Base-by-base conservation (phyloP, 35 echinoderm and acorn worm species). In the Diadema setosum region DNA sequence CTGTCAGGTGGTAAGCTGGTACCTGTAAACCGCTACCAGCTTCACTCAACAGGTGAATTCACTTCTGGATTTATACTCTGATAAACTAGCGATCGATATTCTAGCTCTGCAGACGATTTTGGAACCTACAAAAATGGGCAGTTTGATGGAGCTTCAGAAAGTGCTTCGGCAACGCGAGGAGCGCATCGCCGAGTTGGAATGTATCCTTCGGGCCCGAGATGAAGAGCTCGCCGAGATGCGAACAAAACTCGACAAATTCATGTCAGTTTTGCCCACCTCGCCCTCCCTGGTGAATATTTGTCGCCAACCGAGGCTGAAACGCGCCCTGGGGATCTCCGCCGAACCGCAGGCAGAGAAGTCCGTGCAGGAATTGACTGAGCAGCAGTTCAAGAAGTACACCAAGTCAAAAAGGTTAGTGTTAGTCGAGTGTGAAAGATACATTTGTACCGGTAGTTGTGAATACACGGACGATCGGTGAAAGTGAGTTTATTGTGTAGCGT, bases 51-150 rank as follows among this genome's bases (percentile, higher is more conserved):
- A n/a, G n/a, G n/a, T n/a, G n/a, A n/a, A n/a, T n/a, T n/a, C n/a
- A n/a, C n/a, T n/a, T n/a, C n/a, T n/a, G n/a, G n/a, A n/a, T n/a
- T n/a, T n/a, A n/a, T n/a, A n/a, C n/a, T n/a, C n/a, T n/a, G n/a
- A n/a, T n/a, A n/a, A n/a, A n/a, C n/a, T n/a, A n/a, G n/a, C n/a
- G n/a, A n/a, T n/a, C n/a, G n/a, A n/a, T n/a, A n/a, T n/a, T n/a
- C n/a, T n/a, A n/a, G n/a, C n/a, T n/a, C n/a, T n/a, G n/a, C n/a
- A n/a, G n/a, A n/a, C n/a, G n/a, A n/a, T n/a, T n/a, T n/a, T n/a
- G n/a, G n/a, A n/a, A n/a, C n/a, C n/a, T n/a, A n/a, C n/a, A n/a
- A 93, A 24, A 42, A 97, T 97, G 94, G 94, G 94, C 6, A 97
- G 94, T 55, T 84, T 93, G 48, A 85, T 86, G 27, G 94, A 97